Evolutionary conservation across 1,140 invertebrate genomes (phyloP).

Genomic region (Drosophila lini): DNA sequence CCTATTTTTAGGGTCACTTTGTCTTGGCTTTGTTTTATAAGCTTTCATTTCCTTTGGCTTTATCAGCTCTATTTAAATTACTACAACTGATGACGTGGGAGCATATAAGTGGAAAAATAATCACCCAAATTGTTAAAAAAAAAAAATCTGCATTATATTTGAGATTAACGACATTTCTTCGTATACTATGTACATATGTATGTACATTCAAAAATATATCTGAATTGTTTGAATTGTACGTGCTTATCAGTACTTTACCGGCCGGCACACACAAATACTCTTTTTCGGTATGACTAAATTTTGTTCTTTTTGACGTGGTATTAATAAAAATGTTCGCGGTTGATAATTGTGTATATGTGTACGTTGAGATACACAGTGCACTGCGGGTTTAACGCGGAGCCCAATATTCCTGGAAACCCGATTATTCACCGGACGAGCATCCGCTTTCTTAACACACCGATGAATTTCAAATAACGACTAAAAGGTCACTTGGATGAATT

Average conservation of each 20-base stretch:
- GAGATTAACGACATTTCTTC: slow-evolving; percentile 51
- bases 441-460: slow-evolving; percentile 14
- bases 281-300: slow-evolving; percentile 11
- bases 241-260: slow-evolving; percentile 58
- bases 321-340: slow-evolving; percentile 45
- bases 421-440: slow-evolving; percentile 25
- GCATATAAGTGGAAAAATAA: slow-evolving; percentile 19
- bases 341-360: slow-evolving; percentile 40
- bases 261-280: slow-evolving; percentile 42
- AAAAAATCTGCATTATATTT: slow-evolving; percentile 20
- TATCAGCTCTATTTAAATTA: slow-evolving; percentile 26
- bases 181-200: slow-evolving; percentile 33
- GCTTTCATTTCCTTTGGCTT: slow-evolving; percentile 4
- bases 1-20: neutral
- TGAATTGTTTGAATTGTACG: slow-evolving; percentile 19
- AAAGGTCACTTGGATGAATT: slow-evolving; percentile 38
- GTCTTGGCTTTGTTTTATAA: neutral
- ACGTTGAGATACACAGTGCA: slow-evolving; percentile 11
- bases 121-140: neutral
- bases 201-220: slow-evolving; percentile 5
- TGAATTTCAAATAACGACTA: slow-evolving; percentile 28
- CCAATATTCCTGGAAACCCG: slow-evolving; percentile 21
- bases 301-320: slow-evolving; percentile 50
- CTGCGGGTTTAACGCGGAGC: neutral
- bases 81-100: slow-evolving; percentile 61